Conservation (phyloP, 2,888 invertebrate species). For the Frankliniella fusca region DNA sequence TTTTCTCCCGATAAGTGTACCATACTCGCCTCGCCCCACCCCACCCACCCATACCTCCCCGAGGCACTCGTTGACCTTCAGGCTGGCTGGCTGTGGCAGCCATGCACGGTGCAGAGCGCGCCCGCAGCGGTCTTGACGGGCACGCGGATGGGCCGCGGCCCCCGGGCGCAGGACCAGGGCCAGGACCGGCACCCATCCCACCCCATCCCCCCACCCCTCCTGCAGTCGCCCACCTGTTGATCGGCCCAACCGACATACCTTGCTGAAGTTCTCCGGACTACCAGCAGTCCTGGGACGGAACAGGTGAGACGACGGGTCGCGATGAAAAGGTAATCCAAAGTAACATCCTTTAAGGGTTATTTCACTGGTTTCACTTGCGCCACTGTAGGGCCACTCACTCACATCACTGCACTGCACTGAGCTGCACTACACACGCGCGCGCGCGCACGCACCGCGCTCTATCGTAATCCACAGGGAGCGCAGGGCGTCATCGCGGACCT, state of each 20-base stretch:
- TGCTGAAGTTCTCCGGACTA: constrained; percentile 7
- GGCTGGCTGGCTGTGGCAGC: no score
- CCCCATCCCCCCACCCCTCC: no score
- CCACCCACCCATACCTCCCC: no score
- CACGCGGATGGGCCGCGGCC: no score
- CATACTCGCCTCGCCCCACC: no score
- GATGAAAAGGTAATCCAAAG: constrained; percentile 22
- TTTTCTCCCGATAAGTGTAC: no score
- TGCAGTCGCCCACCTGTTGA: no score
- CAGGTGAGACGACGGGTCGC: not conserved
- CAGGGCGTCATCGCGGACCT: not conserved
- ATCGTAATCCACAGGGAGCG: not conserved
- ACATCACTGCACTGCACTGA: not conserved
- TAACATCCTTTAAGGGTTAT: constrained; percentile 5
- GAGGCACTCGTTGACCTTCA: no score
- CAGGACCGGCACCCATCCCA: no score
- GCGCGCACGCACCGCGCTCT: not conserved
- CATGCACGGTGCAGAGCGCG: no score
- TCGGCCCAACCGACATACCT: not conserved
- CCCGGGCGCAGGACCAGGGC: no score
- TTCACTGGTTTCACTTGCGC: not conserved
- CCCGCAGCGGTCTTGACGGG: no score
- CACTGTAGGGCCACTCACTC: not conserved
- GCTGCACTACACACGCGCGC: not conserved
- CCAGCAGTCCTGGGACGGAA: not conserved